Evolutionary conservation across 2,888 invertebrate genomes (phyloP).

Genomic region (Cataglyphis cursor): DNA sequence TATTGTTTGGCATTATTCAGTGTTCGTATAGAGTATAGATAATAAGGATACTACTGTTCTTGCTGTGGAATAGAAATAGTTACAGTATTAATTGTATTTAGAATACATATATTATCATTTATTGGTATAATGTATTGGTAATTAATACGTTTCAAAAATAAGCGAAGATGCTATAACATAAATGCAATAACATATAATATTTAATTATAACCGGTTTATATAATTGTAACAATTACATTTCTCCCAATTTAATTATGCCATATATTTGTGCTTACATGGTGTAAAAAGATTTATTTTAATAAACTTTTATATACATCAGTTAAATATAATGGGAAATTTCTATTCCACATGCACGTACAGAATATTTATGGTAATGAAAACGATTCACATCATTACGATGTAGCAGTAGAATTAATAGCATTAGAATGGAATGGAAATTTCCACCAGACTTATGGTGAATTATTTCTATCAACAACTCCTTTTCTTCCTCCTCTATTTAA

Average conservation of each 20-base stretch:
- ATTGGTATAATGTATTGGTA: neutral
- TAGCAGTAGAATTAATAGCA: slow-evolving; percentile 16
- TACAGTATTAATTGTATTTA: slow-evolving; percentile 48
- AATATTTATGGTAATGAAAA: slow-evolving; percentile 28
- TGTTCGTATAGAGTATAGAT: slow-evolving; percentile 20
- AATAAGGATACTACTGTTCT: slow-evolving; percentile 62
- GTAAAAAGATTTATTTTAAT: slow-evolving; percentile 65
- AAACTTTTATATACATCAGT: slow-evolving; percentile 70
- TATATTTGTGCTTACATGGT: slow-evolving; percentile 51
- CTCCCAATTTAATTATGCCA: slow-evolving; percentile 36
- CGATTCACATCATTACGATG: neutral
- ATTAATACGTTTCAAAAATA: neutral
- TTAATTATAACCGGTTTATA: slow-evolving; percentile 15
- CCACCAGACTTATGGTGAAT: slow-evolving; percentile 79
- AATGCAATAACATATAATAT: slow-evolving; percentile 24
- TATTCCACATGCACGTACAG: slow-evolving; percentile 84
- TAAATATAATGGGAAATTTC: slow-evolving; percentile 83
- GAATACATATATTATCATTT: neutral
- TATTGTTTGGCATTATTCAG: neutral
- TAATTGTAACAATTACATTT: slow-evolving; percentile 38
- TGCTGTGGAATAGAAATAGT: slow-evolving; percentile 83
- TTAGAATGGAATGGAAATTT: slow-evolving; percentile 87
- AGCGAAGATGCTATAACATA: neutral
- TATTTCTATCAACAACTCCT: slow-evolving; percentile 58
- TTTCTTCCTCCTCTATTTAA: neutral